phyloP scores from a whole-genome alignment of 2,113 vertebrate genomes.

The Indicator maculatus region DNA sequence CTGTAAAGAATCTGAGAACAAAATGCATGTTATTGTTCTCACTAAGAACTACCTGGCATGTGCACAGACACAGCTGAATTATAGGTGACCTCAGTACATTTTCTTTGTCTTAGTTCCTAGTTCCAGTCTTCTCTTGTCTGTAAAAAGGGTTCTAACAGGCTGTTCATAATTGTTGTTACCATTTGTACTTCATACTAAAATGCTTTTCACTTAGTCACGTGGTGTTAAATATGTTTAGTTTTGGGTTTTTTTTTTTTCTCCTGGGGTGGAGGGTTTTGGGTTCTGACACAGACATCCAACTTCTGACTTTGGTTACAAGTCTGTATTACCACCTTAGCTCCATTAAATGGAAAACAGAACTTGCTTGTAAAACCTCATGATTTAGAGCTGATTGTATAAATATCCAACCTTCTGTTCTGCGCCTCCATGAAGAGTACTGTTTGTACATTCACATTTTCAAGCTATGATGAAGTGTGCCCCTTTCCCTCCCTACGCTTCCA shows the following conservation, averaged over 20 bases:
- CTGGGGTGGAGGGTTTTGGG: not conserved
- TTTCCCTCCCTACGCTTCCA: conserved; percentile 13
- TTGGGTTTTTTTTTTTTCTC: not conserved
- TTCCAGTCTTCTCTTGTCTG: not conserved
- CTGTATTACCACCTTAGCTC: not conserved
- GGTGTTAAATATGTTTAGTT: not conserved
- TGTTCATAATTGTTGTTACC: not conserved
- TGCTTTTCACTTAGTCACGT: not conserved
- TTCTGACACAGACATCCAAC: not conserved
- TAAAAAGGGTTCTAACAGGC: not conserved
- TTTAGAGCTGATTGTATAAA: conserved; percentile 59
- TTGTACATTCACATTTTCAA: conserved; percentile 40
- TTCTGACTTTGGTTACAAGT: conserved; percentile 3
- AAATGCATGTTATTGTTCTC: not conserved
- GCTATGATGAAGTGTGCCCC: conserved; percentile 15
- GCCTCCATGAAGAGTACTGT: conserved; percentile 41
- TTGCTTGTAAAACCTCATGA: conserved; percentile 33
- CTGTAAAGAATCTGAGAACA: not conserved
- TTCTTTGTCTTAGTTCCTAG: not conserved
- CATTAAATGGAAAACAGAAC: conserved; percentile 47
- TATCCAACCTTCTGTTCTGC: conserved; percentile 63
- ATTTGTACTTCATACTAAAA: not conserved
- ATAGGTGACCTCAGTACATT: not conserved
- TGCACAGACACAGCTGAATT: not conserved
- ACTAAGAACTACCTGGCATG: not conserved